Conservation (phyloP, 2,113 vertebrate genomes). For the Boulengeromyrus knoepffleri region DNA sequence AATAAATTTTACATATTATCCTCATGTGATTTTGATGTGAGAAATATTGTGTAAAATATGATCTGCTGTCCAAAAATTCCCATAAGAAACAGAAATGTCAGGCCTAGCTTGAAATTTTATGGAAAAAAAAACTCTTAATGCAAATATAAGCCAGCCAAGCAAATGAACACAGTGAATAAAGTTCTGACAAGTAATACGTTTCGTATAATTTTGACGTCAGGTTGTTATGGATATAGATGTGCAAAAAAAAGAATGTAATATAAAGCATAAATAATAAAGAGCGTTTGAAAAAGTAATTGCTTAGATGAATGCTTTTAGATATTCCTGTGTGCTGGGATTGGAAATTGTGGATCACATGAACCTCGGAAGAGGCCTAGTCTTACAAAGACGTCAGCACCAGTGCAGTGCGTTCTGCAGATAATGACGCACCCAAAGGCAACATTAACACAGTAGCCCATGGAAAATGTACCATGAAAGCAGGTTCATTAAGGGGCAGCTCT, state of each 20-base stretch:
- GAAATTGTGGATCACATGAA: not conserved
- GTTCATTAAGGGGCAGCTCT: not conserved
- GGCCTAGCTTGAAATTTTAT: not conserved
- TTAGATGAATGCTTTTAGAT: not conserved
- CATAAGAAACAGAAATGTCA: not conserved
- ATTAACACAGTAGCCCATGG: not conserved
- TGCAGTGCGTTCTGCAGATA: not conserved
- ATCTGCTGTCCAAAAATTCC: not conserved
- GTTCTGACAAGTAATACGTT: not conserved
- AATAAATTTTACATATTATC: not conserved
- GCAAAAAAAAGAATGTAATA: not conserved
- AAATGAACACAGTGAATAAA: not conserved
- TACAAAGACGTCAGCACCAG: not conserved
- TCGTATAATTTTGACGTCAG: not conserved
- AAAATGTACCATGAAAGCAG: conserved; percentile 7
- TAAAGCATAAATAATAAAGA: not conserved
- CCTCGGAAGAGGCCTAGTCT: not conserved
- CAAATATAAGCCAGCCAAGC: not conserved
- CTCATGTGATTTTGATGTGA: not conserved
- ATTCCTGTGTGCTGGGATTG: not conserved
- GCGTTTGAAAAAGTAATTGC: not conserved
- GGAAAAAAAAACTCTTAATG: not conserved
- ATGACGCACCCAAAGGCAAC: not conserved
- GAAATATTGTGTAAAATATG: not conserved
- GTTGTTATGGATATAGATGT: not conserved